Conservation (phyloP, 2,113 vertebrate species). For the Guaruba guarouba region DNA sequence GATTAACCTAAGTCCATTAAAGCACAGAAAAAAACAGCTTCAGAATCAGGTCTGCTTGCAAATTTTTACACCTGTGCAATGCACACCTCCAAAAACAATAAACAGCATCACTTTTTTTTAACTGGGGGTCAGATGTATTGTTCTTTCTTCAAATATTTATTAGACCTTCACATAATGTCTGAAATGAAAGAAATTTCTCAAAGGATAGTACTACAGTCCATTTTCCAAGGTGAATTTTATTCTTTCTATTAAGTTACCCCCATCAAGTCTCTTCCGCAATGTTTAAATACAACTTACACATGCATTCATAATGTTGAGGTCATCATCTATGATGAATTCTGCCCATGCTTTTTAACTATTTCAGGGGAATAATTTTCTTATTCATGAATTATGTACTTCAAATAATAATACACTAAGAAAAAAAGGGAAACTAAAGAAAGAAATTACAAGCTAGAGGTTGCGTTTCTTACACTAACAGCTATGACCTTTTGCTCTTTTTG, state of each 20-base stretch:
- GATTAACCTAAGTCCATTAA: not conserved
- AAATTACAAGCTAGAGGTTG: not conserved
- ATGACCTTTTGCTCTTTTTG: not conserved
- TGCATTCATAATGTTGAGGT: not conserved
- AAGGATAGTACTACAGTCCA: not conserved
- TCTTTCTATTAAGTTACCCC: not conserved
- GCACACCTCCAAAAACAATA: not conserved
- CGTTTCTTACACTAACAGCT: not conserved
- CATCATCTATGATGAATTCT: not conserved
- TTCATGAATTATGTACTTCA: not conserved
- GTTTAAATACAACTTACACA: not conserved
- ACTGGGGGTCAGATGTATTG: not conserved
- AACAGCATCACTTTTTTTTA: not conserved
- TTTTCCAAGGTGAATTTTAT: not conserved
- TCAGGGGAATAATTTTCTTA: not conserved
- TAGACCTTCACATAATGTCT: not conserved
- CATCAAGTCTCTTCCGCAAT: not conserved
- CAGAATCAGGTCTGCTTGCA: not conserved
- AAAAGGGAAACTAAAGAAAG: not conserved
- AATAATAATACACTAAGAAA: not conserved
- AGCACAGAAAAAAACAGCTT: fast-evolving
- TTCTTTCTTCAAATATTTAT: not conserved
- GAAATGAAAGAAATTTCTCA: not conserved
- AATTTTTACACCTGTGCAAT: not conserved
- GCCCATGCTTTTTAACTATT: not conserved